Conservation (phyloP, 2,113 vertebrate genomes). For the Lagopus muta region DNA sequence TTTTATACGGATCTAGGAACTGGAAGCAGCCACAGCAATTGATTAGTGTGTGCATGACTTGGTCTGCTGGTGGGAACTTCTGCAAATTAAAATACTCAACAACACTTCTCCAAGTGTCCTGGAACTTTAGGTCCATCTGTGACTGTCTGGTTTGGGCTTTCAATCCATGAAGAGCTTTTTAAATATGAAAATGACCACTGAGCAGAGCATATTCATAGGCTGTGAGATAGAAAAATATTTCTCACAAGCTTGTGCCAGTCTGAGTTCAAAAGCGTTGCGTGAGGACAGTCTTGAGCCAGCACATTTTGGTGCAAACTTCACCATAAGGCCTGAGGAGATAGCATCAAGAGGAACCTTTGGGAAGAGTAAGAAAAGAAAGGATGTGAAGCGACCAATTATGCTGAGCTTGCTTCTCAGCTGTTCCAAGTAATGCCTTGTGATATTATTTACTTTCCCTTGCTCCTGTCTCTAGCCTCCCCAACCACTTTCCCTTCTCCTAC, state of each 20-base stretch:
- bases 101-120: fast-evolving
- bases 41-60: fast-evolving
- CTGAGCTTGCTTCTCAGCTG: background rate
- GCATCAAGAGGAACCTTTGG: background rate
- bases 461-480: background rate
- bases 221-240: background rate
- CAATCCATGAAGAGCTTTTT: background rate
- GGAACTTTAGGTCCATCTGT: background rate
- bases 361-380: background rate
- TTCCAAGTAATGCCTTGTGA: background rate
- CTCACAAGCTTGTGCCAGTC: background rate
- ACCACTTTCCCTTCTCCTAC: background rate
- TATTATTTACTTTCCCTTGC: background rate
- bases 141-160: background rate
- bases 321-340: background rate
- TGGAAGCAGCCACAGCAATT: background rate
- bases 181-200: background rate
- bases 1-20: background rate
- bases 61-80: background rate
- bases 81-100: background rate
- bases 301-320: background rate
- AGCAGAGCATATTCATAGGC: background rate
- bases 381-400: background rate
- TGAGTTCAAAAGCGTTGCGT: background rate
- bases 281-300: background rate